Percentiles rank a stretch among this genome's conserved stretches.
phyloP scores from a whole-genome alignment of 2,797 vertebrate genomes.

The Bryconaethiops microstoma region DNA sequence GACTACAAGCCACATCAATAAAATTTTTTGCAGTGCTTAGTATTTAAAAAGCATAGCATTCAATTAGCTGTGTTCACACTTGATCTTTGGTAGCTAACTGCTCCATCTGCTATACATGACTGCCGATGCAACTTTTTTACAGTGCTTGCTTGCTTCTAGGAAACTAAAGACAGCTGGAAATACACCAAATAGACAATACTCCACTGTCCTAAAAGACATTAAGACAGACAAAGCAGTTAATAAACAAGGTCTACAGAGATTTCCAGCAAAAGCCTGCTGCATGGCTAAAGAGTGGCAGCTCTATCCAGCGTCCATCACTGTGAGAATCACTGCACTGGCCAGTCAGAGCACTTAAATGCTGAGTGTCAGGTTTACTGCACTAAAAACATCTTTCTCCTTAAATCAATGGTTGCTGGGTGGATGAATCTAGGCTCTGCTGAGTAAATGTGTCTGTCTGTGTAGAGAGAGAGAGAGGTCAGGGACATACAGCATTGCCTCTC shows the following conservation, averaged over 20 bases:
- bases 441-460: constrained; percentile 20
- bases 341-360: constrained; percentile 10
- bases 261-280: background rate
- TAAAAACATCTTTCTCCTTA: constrained; percentile 36
- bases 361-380: constrained; percentile 42
- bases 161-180: background rate
- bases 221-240: too few relatives aligned
- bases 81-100: too few relatives aligned
- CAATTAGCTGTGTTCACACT: too few relatives aligned
- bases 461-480: constrained; percentile 9
- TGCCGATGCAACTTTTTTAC: background rate
- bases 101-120: too few relatives aligned
- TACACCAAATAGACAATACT: too few relatives aligned
- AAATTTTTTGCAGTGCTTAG: too few relatives aligned
- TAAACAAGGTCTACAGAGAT: background rate
- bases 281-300: background rate
- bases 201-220: too few relatives aligned
- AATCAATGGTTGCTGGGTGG: constrained; percentile 30
- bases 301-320: background rate
- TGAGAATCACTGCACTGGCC: background rate
- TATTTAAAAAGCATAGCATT: too few relatives aligned
- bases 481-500: constrained; percentile 20
- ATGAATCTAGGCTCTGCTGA: constrained; percentile 19
- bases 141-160: too few relatives aligned
- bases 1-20: too few relatives aligned